Conservation (phyloP, 2,888 invertebrate species). For the Scelioninae gen. 1 region DNA sequence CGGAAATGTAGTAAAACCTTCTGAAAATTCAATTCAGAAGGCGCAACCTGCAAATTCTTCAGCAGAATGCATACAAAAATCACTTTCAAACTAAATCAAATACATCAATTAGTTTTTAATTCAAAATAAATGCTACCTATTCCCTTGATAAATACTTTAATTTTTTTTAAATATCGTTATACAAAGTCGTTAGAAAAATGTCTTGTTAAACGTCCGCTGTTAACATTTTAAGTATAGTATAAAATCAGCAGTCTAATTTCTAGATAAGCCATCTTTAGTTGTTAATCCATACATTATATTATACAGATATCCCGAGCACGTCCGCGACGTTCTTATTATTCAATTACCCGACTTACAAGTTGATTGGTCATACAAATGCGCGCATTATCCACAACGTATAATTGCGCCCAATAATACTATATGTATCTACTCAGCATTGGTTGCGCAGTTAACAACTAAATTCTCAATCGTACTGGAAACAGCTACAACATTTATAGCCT, state of each 20-base stretch:
- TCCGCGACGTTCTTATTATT: conserved; percentile 51
- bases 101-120: too few relatives aligned
- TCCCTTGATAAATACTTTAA: too few relatives aligned
- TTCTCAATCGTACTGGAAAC: conserved; percentile 7
- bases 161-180: too few relatives aligned
- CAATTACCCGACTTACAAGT: conserved; percentile 59
- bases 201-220: background rate
- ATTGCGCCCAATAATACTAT: conserved; percentile 43
- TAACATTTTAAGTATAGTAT: conserved; percentile 1
- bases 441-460: conserved; percentile 35
- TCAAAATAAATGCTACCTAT: too few relatives aligned
- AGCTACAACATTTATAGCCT: conserved; percentile 32
- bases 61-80: too few relatives aligned
- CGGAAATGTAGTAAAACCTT: too few relatives aligned
- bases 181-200: background rate
- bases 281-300: conserved; percentile 41
- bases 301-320: conserved; percentile 17
- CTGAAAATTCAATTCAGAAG: too few relatives aligned
- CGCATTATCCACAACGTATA: conserved; percentile 50
- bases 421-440: conserved; percentile 19
- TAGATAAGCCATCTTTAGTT: conserved; percentile 47
- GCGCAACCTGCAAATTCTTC: too few relatives aligned
- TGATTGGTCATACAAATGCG: conserved; percentile 60
- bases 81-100: too few relatives aligned
- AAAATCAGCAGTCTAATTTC: conserved; percentile 8